Conservation (phyloP, 1,140 invertebrate genomes). For the Battus philenor region DNA sequence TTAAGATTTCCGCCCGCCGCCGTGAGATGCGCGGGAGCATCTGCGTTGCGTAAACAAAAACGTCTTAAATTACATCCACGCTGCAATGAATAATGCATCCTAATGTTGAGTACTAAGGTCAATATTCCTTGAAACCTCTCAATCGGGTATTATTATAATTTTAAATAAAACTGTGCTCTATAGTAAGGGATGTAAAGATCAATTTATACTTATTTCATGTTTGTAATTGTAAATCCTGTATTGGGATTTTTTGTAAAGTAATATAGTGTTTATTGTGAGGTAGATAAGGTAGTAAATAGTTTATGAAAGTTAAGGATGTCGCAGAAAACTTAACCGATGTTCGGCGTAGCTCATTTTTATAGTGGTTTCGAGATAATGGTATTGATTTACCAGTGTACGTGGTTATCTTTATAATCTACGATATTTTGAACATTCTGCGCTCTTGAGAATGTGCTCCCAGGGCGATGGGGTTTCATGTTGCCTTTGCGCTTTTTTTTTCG, state of each 20-base stretch:
- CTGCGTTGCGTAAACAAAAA: slow-evolving; percentile 21
- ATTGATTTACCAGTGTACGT: slow-evolving; percentile 62
- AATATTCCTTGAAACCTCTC: slow-evolving; percentile 15
- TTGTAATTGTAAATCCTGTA: not conserved
- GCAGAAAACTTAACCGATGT: slow-evolving; percentile 44
- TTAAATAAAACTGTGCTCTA: not conserved
- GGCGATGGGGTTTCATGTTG: slow-evolving; percentile 30
- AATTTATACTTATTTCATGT: not conserved
- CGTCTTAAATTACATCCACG: slow-evolving; percentile 7
- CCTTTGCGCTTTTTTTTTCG: too few species aligned
- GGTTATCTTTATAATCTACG: slow-evolving; percentile 45
- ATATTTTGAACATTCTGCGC: slow-evolving; percentile 33
- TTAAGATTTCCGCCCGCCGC: slow-evolving; percentile 69
- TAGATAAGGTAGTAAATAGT: slow-evolving; percentile 22
- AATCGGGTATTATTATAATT: slow-evolving; percentile 1
- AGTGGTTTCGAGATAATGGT: slow-evolving; percentile 69
- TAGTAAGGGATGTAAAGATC: slow-evolving; percentile 2
- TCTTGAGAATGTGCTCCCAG: slow-evolving; percentile 22
- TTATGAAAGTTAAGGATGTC: slow-evolving; percentile 22
- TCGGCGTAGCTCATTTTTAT: slow-evolving; percentile 65
- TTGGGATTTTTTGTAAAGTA: not conserved
- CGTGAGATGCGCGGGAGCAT: slow-evolving; percentile 64
- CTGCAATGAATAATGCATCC: slow-evolving; percentile 18
- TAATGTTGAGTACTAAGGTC: not conserved
- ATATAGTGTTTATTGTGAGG: slow-evolving; percentile 13